A percentile compares a stretch with the other conserved stretches of the same genome.
These are phyloP conservation scores for Apamea anceps DNA, from an alignment of 2,888 invertebrate genomes.

Conservation along the genomic window DNA sequence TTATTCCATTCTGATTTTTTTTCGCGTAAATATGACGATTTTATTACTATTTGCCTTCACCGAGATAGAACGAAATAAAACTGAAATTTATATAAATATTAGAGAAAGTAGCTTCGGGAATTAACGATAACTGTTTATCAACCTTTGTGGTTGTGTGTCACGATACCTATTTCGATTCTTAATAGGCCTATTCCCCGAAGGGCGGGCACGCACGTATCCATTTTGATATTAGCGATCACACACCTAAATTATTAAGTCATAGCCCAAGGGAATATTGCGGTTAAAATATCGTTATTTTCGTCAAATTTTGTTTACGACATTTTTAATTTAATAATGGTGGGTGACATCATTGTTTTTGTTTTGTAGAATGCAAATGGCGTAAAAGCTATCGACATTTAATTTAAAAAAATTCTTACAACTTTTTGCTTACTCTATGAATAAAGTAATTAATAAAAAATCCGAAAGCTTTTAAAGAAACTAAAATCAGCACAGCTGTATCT, in stretches of 20 bases:
- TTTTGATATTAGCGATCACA: constrained; percentile 73
- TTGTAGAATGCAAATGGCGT: neutral
- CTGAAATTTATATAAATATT: constrained; percentile 46
- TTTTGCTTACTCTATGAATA: no score
- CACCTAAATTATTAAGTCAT: constrained; percentile 73
- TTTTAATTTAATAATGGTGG: constrained; percentile 28
- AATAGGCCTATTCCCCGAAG: constrained; percentile 68
- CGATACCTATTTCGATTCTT: constrained; percentile 66
- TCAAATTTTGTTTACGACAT: constrained; percentile 20
- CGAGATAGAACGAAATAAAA: constrained; percentile 38
- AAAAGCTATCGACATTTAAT: no score
- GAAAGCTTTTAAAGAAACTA: neutral
- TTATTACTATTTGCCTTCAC: constrained; percentile 30
- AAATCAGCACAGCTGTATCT: neutral
- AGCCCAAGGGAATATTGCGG: constrained; percentile 63
- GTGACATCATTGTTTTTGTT: constrained; percentile 21
- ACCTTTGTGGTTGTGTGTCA: constrained; percentile 65
- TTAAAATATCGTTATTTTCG: constrained; percentile 65
- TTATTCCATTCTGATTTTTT: neutral
- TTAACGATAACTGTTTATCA: constrained; percentile 56
- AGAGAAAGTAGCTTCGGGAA: constrained; percentile 38
- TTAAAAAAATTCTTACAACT: neutral
- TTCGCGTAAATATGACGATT: constrained; percentile 13
- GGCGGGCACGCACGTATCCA: constrained; percentile 69
- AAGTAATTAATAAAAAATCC: neutral